Base-by-base conservation (phyloP, 2,113 vertebrate species). In the Eira barbara region DNA sequence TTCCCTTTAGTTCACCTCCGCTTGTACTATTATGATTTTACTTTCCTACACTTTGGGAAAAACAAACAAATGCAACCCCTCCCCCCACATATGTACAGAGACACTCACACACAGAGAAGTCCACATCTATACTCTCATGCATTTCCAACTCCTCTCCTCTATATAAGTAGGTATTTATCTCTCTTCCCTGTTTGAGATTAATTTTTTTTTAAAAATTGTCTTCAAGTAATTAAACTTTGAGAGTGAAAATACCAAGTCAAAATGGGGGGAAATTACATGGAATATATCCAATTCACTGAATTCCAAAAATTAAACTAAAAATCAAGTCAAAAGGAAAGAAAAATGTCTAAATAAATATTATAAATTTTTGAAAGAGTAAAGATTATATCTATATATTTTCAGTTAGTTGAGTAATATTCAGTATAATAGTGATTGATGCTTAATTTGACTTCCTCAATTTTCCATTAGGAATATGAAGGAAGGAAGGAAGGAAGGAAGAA, bases 151-250 rank as follows among this genome's bases (percentile, higher is more conserved):
- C 9, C 21, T 4, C 79, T 67, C 5, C 17, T 8, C 1, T 87
- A 2, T 73, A 71, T 55, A 82, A 14, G 12, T 49, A 71, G 23
- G 55, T 5, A 45, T 89, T 76, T 79, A 52, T 85, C 13, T 83
- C 83, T 95, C 13, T 45, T 79, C 59, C 39, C 9, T 85, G 20
- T 78, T 82, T 34, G 67, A 81, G 12, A 74, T 45, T 55, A 67
- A 94, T n/a, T 69, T 36, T 36, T 29, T 36, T 36, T 29, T 31
- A 73, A 23, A 59, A 78, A 90, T 42, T 49, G 13, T 21, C 15
- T 79, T 67, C 21, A 91, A 73, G 57, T 96, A 90, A 52, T 63
- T 85, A 67, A 85, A 49, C n/a, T 82, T 89, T 85, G 45, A 89
- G 3, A 61, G 25, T n/a, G 12, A 76, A 79, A 85, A 90, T 42